Evolutionary conservation across 2,797 vertebrate genomes (phyloP).

Genomic region (Dryobates pubescens): DNA sequence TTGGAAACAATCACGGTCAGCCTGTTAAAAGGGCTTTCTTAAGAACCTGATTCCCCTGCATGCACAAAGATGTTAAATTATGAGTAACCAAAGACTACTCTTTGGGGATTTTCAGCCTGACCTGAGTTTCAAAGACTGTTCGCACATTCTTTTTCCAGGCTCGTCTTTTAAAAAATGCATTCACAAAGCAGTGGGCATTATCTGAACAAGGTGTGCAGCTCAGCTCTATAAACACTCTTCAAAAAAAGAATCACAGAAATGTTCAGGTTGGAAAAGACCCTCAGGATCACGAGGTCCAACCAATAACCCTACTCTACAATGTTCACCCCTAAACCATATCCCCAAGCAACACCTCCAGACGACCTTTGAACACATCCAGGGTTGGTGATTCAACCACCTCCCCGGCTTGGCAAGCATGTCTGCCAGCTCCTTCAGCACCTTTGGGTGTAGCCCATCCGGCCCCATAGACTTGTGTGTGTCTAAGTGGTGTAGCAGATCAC

Average conservation of each 20-base stretch:
- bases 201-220: constrained; percentile 23
- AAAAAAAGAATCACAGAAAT: neutral
- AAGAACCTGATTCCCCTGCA: neutral
- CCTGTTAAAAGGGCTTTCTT: neutral
- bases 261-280: too few species aligned
- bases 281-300: too few species aligned
- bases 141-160: constrained; percentile 30
- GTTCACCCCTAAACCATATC: too few species aligned
- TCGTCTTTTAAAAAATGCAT: constrained; percentile 23
- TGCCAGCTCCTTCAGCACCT: too few species aligned
- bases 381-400: too few species aligned
- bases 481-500: too few species aligned
- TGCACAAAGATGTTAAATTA: constrained; percentile 21
- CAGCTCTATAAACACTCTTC: neutral
- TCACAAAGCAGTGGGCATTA: constrained; percentile 28
- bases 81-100: neutral
- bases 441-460: too few species aligned
- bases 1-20: neutral
- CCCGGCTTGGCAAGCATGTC: too few species aligned
- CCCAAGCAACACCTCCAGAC: too few species aligned
- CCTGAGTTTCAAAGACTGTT: constrained; percentile 31
- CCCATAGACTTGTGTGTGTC: too few species aligned
- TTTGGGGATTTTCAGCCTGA: constrained; percentile 33
- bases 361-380: too few species aligned
- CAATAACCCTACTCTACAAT: too few species aligned